A percentile compares a stretch with the other conserved stretches of the same genome.
These are phyloP conservation scores for Enteromius radiatus DNA, from an alignment of 2,797 vertebrate genomes.

Conservation along the genomic window DNA sequence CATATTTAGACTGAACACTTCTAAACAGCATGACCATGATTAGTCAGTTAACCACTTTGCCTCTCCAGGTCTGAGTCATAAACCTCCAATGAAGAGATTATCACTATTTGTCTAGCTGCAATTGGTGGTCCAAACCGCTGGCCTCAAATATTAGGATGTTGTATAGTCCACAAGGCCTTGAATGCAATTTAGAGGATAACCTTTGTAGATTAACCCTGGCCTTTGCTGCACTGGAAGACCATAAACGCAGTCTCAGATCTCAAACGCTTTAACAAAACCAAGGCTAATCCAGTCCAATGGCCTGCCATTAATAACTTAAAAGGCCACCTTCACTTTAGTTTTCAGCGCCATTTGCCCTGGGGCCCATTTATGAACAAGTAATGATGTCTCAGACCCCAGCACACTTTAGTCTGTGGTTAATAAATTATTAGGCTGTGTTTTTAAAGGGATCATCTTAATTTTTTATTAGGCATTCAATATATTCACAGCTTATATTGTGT, in stretches of 20 bases:
- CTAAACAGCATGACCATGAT: conserved; percentile 21
- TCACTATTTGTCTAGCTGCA: conserved; percentile 26
- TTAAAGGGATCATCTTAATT: conserved; percentile 3
- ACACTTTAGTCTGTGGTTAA: conserved; percentile 15
- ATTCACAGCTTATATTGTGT: not conserved
- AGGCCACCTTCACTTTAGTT: not conserved
- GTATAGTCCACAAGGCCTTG: conserved; percentile 61
- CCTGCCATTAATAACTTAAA: conserved; percentile 50
- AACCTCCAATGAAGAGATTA: conserved; percentile 25
- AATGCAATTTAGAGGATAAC: conserved; percentile 65
- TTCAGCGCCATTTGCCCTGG: conserved; percentile 24
- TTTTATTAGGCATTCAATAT: not conserved
- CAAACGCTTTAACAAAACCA: conserved; percentile 51
- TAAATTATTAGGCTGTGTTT: conserved; percentile 25
- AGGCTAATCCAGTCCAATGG: conserved; percentile 55
- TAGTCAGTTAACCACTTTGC: not conserved
- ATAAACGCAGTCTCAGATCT: conserved; percentile 59
- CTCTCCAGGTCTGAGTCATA: conserved; percentile 4
- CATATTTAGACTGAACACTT: conserved; percentile 12
- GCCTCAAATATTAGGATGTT: conserved; percentile 48
- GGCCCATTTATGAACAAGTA: conserved; percentile 27
- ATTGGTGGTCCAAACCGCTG: conserved; percentile 37
- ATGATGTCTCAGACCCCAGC: conserved; percentile 26
- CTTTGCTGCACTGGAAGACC: conserved; percentile 50
- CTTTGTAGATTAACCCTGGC: conserved; percentile 66